Percentiles rank a stretch among this genome's conserved stretches.
phyloP scores from a whole-genome alignment of 2,113 vertebrate genomes.

The Gobius niger region DNA sequence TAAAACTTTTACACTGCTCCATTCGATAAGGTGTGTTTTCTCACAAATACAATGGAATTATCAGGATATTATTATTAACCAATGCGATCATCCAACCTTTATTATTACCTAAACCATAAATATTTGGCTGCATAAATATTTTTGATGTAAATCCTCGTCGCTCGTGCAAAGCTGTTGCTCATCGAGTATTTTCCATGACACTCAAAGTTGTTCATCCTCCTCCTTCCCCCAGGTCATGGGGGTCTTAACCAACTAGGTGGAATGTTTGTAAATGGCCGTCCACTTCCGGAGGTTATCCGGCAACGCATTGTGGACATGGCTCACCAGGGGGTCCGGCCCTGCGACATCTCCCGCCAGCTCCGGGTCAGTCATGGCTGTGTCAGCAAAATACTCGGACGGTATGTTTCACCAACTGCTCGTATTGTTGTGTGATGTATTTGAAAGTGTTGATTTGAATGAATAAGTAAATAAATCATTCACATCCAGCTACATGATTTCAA shows the following conservation, averaged over 20 bases:
- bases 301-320: constrained; percentile 93
- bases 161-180: no score
- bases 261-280: constrained; percentile 90
- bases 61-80: no score
- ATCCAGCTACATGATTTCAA: not conserved
- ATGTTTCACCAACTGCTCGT: constrained; percentile 26
- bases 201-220: constrained; percentile 79
- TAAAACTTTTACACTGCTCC: no score
- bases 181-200: constrained; percentile 56
- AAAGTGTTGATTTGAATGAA: no score
- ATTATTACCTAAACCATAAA: no score
- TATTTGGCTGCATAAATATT: no score
- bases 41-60: no score
- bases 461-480: not conserved
- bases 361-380: constrained; percentile 90
- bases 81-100: no score
- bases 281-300: constrained; percentile 89
- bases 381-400: constrained; percentile 94
- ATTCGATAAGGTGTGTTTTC: no score
- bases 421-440: not conserved
- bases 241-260: constrained; percentile 91
- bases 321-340: constrained; percentile 88
- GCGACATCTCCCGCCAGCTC: constrained; percentile 90
- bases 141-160: not conserved
- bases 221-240: constrained; percentile 85